Conservation (phyloP, 2,797 vertebrate species). For the Molossus molossus region DNA sequence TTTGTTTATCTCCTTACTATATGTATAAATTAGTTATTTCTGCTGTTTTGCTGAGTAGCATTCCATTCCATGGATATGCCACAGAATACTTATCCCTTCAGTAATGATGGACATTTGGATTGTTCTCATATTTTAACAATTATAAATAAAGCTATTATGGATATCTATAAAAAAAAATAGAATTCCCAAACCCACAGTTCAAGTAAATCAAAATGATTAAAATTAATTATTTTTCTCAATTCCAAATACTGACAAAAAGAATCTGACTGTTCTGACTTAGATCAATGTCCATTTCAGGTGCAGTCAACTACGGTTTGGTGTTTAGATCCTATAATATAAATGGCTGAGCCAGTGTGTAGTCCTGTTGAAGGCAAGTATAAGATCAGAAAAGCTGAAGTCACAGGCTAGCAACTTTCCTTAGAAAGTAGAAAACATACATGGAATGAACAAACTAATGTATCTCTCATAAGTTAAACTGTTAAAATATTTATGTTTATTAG, state of each 20-base stretch:
- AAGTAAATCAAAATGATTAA: not conserved
- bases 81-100: not conserved
- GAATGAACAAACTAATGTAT: not conserved
- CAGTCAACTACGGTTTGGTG: fast-evolving
- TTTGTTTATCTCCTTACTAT: not conserved
- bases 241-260: not conserved
- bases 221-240: not conserved
- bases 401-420: not conserved
- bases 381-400: not conserved
- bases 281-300: not conserved
- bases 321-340: not conserved
- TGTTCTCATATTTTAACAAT: not conserved
- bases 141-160: not conserved
- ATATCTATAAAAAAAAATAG: not conserved
- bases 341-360: not conserved
- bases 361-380: not conserved
- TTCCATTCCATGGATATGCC: not conserved
- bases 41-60: not conserved
- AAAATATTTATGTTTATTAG: not conserved
- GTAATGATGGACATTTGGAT: not conserved
- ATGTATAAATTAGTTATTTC: not conserved
- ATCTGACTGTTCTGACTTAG: not conserved
- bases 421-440: not conserved
- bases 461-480: not conserved
- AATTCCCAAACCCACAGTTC: not conserved